These are phyloP conservation scores for Dolomedes plantarius DNA, from an alignment of 2,888 invertebrate species.

Conservation along the genomic window DNA sequence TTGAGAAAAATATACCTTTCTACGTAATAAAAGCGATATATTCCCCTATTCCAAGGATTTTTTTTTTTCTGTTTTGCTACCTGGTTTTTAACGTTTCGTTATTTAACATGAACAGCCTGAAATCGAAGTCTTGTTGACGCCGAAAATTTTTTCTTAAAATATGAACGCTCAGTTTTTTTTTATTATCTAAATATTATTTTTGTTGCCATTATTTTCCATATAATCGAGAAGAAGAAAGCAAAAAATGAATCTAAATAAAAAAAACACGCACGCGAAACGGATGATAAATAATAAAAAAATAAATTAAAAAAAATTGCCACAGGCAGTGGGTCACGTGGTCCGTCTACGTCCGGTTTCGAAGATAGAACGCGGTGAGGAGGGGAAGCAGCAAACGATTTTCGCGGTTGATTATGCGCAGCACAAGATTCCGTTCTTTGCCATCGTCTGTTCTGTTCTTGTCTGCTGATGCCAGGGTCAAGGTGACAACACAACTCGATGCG, in stretches of 20 bases:
- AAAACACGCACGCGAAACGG: conserved; percentile 26
- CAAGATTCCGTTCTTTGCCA: conserved; percentile 37
- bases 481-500: conserved; percentile 2
- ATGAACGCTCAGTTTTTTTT: too few species aligned
- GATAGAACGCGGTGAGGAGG: background rate
- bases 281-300: conserved; percentile 28
- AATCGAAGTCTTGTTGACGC: background rate
- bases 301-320: conserved; percentile 22
- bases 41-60: too few species aligned
- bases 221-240: background rate
- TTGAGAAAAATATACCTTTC: too few species aligned
- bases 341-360: conserved; percentile 64
- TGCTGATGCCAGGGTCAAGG: conserved; percentile 65
- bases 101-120: background rate
- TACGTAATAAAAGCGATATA: too few species aligned
- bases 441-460: conserved; percentile 31
- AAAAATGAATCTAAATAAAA: too few species aligned
- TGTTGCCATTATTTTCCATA: background rate
- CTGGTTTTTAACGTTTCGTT: too few species aligned
- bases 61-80: too few species aligned
- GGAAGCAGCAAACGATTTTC: conserved; percentile 37
- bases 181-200: background rate
- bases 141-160: background rate
- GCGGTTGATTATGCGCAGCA: conserved; percentile 46
- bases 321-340: conserved; percentile 68